Evolutionary conservation across 2,888 invertebrate species (phyloP), one percentile per base, ranked within the genome.

Genomic region (Myopa testacea): DNA sequence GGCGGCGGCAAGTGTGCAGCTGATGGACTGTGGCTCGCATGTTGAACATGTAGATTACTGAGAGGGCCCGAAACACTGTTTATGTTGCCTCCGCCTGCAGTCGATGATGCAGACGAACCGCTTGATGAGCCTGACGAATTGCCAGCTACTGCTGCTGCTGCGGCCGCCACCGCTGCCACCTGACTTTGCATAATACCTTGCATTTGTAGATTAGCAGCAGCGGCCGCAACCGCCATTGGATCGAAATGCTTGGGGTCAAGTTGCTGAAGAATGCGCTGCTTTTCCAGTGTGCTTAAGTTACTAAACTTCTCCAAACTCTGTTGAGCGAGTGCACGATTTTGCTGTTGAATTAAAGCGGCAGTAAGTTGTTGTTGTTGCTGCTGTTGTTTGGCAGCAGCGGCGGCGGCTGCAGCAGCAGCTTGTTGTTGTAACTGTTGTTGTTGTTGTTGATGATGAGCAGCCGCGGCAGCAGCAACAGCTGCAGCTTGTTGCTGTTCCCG

Each of bases 221-320:
- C 86, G 40, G 88, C 88, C 34, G 86, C 86, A 19, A 87, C 84
- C 6, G 87, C 86, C 84, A 87, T 86, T 14, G 89, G 86, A 83
- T 87, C 90, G 78, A 86, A 90, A 82, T 87, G 90, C 78, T 88
- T 90, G 34, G 89, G 89, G 82, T 90, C 89, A 6, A 90, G 88
- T 67, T 92, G 92, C 50, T 92, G 90, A 68, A 91, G 89, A 60
- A 90, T 88, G 40, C 91, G 88, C 81, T 92, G 92, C 82, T 92
- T 92, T 83, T 92, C 92, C 81, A 92, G 86, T 72, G 91, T 90
- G 4, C 88, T 87, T 52, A 92, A 88, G 78, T 84, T 90, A 62
- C 90, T 89, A 82, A 92, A 92, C 87, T 94, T 94, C 85, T 94
- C 94, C 71, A 93, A 89, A 70, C 92, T 91, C 90, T 92, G 91